Conservation (phyloP, 1,140 invertebrate genomes). For the Drosophila ercepeae region DNA sequence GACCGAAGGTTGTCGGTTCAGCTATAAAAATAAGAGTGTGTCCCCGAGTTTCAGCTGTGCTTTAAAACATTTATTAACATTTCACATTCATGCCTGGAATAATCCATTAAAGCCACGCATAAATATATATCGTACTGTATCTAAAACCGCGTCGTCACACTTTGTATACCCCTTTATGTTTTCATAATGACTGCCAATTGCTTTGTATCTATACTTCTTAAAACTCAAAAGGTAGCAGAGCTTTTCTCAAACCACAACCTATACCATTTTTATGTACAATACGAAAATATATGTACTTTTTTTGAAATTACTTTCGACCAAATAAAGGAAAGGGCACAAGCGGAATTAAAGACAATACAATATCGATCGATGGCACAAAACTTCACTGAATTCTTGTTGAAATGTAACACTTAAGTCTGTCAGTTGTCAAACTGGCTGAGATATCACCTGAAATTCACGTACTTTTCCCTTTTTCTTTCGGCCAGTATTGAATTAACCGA, state of each 20-base stretch:
- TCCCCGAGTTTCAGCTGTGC: constrained; percentile 5
- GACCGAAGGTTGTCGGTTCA: neutral
- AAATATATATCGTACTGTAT: neutral
- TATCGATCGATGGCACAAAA: neutral
- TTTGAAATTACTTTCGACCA: too few species aligned
- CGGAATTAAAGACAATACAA: neutral
- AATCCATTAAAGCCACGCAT: neutral
- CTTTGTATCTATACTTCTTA: neutral
- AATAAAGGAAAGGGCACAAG: too few species aligned
- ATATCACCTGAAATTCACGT: constrained; percentile 25
- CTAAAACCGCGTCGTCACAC: too few species aligned
- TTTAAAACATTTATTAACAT: neutral
- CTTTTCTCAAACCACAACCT: neutral
- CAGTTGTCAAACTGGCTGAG: neutral
- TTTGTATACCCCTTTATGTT: neutral
- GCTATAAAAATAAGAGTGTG: constrained; percentile 4
- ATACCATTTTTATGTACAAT: neutral
- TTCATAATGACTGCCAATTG: too few species aligned
- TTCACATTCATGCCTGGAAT: constrained; percentile 5
- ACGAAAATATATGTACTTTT: neutral
- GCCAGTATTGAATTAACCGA: constrained; percentile 6
- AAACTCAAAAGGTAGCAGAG: neutral
- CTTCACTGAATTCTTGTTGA: neutral
- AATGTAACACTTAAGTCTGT: neutral
- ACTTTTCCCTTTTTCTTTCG: constrained; percentile 30